Base-by-base conservation (phyloP, 2,888 invertebrate genomes). In the Ophion slaviceki region DNA sequence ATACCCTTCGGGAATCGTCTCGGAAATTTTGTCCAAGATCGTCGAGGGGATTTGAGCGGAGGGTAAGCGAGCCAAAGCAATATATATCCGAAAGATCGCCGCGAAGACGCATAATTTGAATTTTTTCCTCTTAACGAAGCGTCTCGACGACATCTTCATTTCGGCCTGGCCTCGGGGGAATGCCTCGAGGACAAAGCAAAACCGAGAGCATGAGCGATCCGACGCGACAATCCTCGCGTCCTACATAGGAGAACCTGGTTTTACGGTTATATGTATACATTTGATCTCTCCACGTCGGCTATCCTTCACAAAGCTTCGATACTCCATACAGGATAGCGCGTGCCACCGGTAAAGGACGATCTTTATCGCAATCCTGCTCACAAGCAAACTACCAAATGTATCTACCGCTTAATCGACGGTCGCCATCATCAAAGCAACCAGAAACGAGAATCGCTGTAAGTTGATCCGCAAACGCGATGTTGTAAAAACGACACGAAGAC, bases 51-150 rank as follows among this genome's bases (percentile, higher is more conserved):
- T 70, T 28, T 47, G 24, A 57, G 40, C 5, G 68, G 64, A 28
- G 47, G 53, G 17, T 53, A n/a, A 57, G 24, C 36, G 11, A 72
- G 68, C 40, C 47, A 67, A 53, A 62, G 28, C 11, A 28, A 20
- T 28, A 72, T 67, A 74, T 67, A 78, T 70, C 53, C 72, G 67
- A 66, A 47, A 77, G 82, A 64, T 83, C 74, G 80, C 45, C 45
- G 28, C 45, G 28, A 61, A 66, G 84, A 70, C 64, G 75, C 72
- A 66, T 87, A 77, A 84, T 88, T 88, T 84, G 84, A 79, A 89
- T 87, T 84, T 70, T 86, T 86, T 66, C 78, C 67, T 81, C 67
- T 40, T 87, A 87, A 87, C 79, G 86, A 88, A 86, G 81, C 71
- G 62, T 80, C 72, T 64, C 75, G 74, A 72, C 80, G 80, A 87